Percentiles rank a stretch among this genome's conserved stretches.
phyloP scores from a whole-genome alignment of 2,113 vertebrate species.

The Notarius quadriscutis region DNA sequence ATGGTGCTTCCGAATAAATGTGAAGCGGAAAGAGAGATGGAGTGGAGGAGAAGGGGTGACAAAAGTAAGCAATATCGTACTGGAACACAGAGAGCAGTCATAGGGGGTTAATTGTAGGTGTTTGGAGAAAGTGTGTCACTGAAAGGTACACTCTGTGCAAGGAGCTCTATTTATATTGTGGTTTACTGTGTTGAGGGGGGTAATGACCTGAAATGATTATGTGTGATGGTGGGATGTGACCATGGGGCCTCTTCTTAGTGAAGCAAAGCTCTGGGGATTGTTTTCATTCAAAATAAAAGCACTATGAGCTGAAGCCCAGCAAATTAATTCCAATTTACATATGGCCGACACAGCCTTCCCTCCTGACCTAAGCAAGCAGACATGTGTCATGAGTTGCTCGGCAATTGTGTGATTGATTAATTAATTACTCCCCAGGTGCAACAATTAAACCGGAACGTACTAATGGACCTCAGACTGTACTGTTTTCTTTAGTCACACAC shows the following conservation, averaged over 20 bases:
- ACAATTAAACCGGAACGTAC: conserved; percentile 75
- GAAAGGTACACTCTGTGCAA: conserved; percentile 80
- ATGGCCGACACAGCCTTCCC: conserved; percentile 78
- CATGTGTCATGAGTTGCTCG: conserved; percentile 70
- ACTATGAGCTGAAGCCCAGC: conserved; percentile 78
- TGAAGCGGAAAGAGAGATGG: conserved; percentile 47
- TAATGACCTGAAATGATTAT: conserved; percentile 97
- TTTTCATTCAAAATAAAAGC: conserved; percentile 88
- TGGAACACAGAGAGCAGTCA: conserved; percentile 71
- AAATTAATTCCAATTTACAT: conserved; percentile 95
- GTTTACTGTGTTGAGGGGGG: conserved; percentile 64
- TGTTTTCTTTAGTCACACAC: conserved; percentile 34
- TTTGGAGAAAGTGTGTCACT: conserved; percentile 78
- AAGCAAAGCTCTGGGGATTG: conserved; percentile 76
- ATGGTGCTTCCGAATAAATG: conserved; percentile 67
- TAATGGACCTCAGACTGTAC: conserved; percentile 66
- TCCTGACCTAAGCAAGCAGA: conserved; percentile 64
- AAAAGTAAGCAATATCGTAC: conserved; percentile 52
- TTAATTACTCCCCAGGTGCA: conserved; percentile 78
- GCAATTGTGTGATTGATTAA: conserved; percentile 82
- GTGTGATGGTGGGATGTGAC: conserved; percentile 83
- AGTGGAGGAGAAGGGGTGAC: conserved; percentile 44
- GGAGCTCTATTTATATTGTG: conserved; percentile 86
- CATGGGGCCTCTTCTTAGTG: conserved; percentile 75
- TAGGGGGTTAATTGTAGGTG: conserved; percentile 77